Evolutionary conservation across 2,113 vertebrate species (phyloP), one percentile per base, ranked within the genome.

Genomic region (Grus americana): DNA sequence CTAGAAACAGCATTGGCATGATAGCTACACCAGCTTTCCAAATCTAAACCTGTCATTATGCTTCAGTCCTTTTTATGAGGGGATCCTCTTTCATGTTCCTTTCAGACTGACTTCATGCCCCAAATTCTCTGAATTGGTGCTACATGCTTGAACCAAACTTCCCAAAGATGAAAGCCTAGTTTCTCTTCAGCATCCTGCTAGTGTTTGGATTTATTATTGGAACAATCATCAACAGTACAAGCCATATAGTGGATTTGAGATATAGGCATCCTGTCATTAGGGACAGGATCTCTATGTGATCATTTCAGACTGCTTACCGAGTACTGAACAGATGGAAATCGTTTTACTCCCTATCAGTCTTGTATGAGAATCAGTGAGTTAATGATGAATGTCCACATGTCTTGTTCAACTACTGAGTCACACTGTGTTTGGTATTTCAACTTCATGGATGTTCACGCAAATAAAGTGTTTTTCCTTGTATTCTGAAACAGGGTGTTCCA

Each of bases 1-100:
- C 73, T 84, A 76, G 88, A 76, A 92, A 79, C 49, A 66, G 73
- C 62, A 10, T 12, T 91, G 84, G 54, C 58, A 63, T 23, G 50
- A 49, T 17, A 72, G 74, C 78, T 44, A 42, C 67, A 93, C 95
- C 93, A 97, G 94, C 80, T 79, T 91, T 86, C 80, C 84, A 85
- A 91, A 91, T 17, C 78, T n/a, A 93, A 42, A 38, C 59, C 66
- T 88, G 94, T 90, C 79, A 71, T 55, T 63, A 58, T 30, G n/a
- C n/a, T 67, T 80, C 93, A 95, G 70, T 6, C 67, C 42, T 86
- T 50, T 63, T 40, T 70, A 50, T 4, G 15, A 91, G 29, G 36
- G 49, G 12, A 54, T 85, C 32, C 21, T 75, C 91, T 36, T 72
- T 50, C 88, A 52, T 19, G 5, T 89, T 65, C 34, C 20, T 65